A percentile compares a stretch with the other conserved stretches of the same genome.
Conservation (phyloP, 2,888 invertebrate genomes). For the Exocentrus adspersus region DNA sequence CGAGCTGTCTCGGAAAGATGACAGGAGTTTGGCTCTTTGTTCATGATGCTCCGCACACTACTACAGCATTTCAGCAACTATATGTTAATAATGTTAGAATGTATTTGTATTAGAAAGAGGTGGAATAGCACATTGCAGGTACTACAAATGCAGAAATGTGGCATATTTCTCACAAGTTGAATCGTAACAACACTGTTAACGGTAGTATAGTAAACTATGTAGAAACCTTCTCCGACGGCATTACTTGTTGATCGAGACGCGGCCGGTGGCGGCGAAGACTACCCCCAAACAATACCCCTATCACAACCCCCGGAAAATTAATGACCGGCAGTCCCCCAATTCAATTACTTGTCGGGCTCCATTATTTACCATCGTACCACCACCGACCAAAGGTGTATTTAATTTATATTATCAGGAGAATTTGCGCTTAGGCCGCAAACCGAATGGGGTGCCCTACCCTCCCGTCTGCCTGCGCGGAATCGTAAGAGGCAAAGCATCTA, state of each 20-base stretch:
- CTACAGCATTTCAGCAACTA: no score
- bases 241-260: not conserved
- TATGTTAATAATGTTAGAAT: no score
- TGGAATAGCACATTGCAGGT: no score
- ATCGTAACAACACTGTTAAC: no score
- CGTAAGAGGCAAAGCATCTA: not conserved
- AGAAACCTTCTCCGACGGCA: not conserved
- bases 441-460: not conserved
- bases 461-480: not conserved
- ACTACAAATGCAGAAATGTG: no score
- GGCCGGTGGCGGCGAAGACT: not conserved
- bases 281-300: no score
- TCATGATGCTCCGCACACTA: no score
- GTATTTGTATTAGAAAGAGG: no score
- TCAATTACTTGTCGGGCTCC: not conserved
- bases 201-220: no score
- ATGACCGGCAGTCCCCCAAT: not conserved
- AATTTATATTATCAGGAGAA: not conserved
- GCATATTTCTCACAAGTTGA: no score
- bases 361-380: not conserved
- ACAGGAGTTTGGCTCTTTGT: no score
- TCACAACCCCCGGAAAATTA: not conserved
- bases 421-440: not conserved
- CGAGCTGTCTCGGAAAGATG: not conserved
- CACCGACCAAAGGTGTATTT: constrained; percentile 1